Percentiles rank a stretch among this genome's conserved stretches.
These are phyloP conservation scores for Mesocentrotus franciscanus DNA, from an alignment of 53 echinoderm and acorn worm species.

Conservation along the genomic window DNA sequence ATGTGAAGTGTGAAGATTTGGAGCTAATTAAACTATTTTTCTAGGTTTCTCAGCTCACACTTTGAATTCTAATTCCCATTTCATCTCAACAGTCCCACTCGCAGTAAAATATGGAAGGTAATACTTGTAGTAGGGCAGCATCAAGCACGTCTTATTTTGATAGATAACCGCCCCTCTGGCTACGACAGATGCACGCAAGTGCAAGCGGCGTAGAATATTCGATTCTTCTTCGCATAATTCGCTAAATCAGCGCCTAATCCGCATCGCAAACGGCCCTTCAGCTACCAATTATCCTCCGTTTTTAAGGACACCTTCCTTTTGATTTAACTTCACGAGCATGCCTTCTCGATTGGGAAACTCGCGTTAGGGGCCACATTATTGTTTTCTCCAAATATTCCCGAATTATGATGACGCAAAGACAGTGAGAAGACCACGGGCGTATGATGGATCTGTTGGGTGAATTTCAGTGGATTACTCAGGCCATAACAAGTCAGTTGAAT, in stretches of 20 bases:
- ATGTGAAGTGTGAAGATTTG: not conserved
- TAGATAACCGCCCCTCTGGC: constrained; percentile 37
- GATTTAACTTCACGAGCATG: not conserved
- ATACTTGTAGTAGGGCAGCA: not conserved
- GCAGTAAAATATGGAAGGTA: constrained; percentile 15
- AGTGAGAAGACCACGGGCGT: not conserved
- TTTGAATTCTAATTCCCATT: not conserved
- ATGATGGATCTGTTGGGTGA: not conserved
- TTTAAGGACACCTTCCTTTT: constrained; percentile 46
- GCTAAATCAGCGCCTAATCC: constrained; percentile 48
- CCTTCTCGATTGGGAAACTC: not conserved
- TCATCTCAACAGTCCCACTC: not conserved
- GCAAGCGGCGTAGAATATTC: constrained; percentile 39
- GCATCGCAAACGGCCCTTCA: constrained; percentile 33
- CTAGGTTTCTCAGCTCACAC: not conserved
- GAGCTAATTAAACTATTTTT: not conserved
- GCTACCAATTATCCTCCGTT: constrained; percentile 36
- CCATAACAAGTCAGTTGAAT: constrained; percentile 1
- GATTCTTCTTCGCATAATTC: constrained; percentile 30
- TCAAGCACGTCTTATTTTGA: constrained; percentile 37
- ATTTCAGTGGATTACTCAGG: constrained; percentile 2
- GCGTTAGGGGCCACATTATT: not conserved
- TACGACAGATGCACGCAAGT: constrained; percentile 23
- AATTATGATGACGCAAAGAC: constrained; percentile 40
- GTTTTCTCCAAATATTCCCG: constrained; percentile 43